Base-by-base conservation (phyloP, 2,113 vertebrate genomes). In the Epinephelus fuscoguttatus region DNA sequence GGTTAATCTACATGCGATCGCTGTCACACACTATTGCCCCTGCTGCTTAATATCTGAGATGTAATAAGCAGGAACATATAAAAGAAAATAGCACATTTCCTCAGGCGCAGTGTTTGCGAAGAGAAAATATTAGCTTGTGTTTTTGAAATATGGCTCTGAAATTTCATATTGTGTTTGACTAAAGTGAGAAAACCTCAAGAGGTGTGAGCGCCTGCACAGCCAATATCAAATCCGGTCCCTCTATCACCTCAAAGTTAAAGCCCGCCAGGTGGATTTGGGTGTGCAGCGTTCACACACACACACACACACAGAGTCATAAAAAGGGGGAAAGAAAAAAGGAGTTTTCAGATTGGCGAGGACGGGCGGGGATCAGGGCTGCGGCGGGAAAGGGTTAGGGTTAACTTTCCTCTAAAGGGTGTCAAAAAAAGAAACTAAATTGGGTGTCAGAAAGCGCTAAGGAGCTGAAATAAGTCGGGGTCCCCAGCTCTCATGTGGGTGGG, bases 401-500 rank as follows among this genome's bases (percentile, higher is more conserved):
- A 89, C 86, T 76, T 91, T 85, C 76, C 85, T 74, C 82, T 40
- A 87, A 88, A 92, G 82, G 90, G 87, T 88, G 90, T 93, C 88
- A 84, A 82, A 89, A 37, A 87, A 85, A 73, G 74, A 80, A 79
- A 90, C 84, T 92, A 92, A 93, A 94, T 87, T 87, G 89, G 92
- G 90, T 94, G 93, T 94, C 89, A 89, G 81, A 91, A 90, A 89
- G 79, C 60, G 60, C 90, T 87, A 91, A 94, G 85, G 82, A 92
- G 80, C 75, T 68, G 84, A 52, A 90, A 75, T 61, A 60, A 89
- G 80, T 80, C 27, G 1, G 56, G 80, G 72, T 80, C 83, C 76
- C 77, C 80, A 30, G 75, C 71, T 92, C 94, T 93, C 86, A 82
- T 88, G 93, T 94, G 95, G 91, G 94, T 93, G 93, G 93, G 91